A percentile compares a stretch with the other conserved stretches of the same genome.
These are phyloP conservation scores for Drosophila ironensis DNA, from an alignment of 1,140 invertebrate genomes.

Conservation along the genomic window DNA sequence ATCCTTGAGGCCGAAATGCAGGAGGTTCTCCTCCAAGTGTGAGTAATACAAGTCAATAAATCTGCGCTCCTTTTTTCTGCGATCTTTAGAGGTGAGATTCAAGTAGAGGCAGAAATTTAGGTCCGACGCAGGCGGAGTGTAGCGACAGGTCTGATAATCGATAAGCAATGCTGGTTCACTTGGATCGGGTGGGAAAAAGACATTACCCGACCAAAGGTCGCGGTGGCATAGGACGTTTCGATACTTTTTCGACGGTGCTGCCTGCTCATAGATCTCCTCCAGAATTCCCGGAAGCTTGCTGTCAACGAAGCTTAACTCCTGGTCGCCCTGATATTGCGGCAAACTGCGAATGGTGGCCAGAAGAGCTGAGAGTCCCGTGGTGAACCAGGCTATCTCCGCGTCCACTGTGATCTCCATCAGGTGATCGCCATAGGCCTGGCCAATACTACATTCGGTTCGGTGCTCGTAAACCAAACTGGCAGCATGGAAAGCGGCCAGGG, in stretches of 20 bases:
- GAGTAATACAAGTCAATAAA: slow-evolving; percentile 57
- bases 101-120: slow-evolving; percentile 77
- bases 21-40: slow-evolving; percentile 20
- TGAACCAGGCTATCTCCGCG: slow-evolving; percentile 60
- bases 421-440: slow-evolving; percentile 45
- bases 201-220: slow-evolving; percentile 86
- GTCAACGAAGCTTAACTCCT: slow-evolving; percentile 24
- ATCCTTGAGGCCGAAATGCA: slow-evolving; percentile 3
- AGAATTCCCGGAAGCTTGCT: slow-evolving; percentile 20
- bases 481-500: slow-evolving; percentile 81
- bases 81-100: slow-evolving; percentile 37
- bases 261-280: slow-evolving; percentile 60
- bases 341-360: slow-evolving; percentile 41
- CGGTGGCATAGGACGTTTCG: slow-evolving; percentile 85
- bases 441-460: slow-evolving; percentile 35
- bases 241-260: slow-evolving; percentile 52
- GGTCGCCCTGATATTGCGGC: slow-evolving; percentile 22
- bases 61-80: slow-evolving; percentile 21
- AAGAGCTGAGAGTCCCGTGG: slow-evolving; percentile 57
- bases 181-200: slow-evolving; percentile 83
- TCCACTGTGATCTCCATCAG: slow-evolving; percentile 59
- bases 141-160: slow-evolving; percentile 84
- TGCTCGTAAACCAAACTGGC: slow-evolving; percentile 73
- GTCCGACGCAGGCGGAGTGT: slow-evolving; percentile 84
- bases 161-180: slow-evolving; percentile 83